These are phyloP conservation scores for Ditula angustiorana DNA, from an alignment of 2,888 invertebrate genomes.

Conservation along the genomic window DNA sequence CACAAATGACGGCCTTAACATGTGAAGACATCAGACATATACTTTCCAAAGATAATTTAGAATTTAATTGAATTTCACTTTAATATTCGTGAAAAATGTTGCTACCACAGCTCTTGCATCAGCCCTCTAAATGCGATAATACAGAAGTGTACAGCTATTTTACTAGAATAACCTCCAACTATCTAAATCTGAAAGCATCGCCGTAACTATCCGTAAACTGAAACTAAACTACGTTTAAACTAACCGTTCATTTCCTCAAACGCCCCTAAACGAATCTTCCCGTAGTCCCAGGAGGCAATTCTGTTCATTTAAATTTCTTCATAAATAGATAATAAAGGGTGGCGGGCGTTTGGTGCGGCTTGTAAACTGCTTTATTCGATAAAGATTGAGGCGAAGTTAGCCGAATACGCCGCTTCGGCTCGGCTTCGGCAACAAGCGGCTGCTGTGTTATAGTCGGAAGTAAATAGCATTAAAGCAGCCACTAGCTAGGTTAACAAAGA, in stretches of 20 bases:
- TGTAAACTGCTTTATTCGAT: conserved; percentile 76
- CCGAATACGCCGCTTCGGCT: conserved; percentile 23
- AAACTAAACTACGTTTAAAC: conserved; percentile 34
- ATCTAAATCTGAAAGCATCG: background rate
- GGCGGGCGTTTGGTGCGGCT: conserved; percentile 64
- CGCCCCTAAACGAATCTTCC: conserved; percentile 41
- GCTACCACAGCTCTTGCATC: too few species aligned
- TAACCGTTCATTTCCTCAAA: conserved; percentile 32
- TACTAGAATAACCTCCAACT: too few species aligned
- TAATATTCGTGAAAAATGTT: too few species aligned
- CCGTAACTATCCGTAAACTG: conserved; percentile 5
- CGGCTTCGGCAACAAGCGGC: background rate
- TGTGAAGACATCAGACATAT: too few species aligned
- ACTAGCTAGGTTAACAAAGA: too few species aligned
- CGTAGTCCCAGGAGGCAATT: conserved; percentile 43
- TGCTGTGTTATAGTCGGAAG: too few species aligned
- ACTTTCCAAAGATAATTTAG: too few species aligned
- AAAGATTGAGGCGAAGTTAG: conserved; percentile 65
- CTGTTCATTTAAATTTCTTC: conserved; percentile 70
- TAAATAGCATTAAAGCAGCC: too few species aligned
- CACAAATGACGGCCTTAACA: too few species aligned
- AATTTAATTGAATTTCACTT: too few species aligned
- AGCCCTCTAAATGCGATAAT: too few species aligned
- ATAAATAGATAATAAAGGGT: conserved; percentile 75
- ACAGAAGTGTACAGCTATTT: too few species aligned